Conservation (phyloP, 2,888 invertebrate genomes). For the Pristionchus maxplancki region DNA sequence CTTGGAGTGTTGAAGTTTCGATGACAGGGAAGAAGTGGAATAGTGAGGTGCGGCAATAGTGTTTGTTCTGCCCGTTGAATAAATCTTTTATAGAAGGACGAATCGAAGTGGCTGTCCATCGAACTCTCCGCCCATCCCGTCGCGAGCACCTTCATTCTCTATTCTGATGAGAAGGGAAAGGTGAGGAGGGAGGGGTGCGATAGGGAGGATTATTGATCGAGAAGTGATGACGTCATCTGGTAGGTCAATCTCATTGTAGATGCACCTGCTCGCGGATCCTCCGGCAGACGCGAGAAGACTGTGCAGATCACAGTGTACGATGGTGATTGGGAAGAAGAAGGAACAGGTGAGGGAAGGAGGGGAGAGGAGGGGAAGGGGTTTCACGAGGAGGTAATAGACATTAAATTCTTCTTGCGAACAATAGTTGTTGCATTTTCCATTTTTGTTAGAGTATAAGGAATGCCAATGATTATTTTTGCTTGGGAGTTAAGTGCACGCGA, state of each 20-base stretch:
- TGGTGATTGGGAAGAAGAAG: constrained; percentile 49
- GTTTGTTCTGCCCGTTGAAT: background rate
- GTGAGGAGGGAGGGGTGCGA: background rate
- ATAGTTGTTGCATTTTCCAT: background rate
- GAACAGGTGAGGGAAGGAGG: background rate
- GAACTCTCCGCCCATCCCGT: constrained; percentile 27
- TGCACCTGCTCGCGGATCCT: constrained; percentile 48
- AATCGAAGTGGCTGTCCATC: background rate
- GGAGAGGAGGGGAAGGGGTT: background rate
- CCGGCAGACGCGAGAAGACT: constrained; percentile 28
- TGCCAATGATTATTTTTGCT: no score
- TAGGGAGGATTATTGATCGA: background rate
- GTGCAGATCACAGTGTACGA: constrained; percentile 39
- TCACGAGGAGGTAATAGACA: background rate
- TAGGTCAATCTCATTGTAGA: background rate
- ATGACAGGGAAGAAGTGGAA: no score
- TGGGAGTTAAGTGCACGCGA: no score
- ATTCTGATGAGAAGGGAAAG: constrained; percentile 21
- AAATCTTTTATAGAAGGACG: constrained; percentile 14
- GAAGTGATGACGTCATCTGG: background rate
- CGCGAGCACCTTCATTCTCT: constrained; percentile 46
- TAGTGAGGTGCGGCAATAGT: no score
- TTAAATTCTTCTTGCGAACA: background rate
- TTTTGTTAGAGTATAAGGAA: no score
- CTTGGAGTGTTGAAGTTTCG: no score